Evolutionary conservation across 2,797 vertebrate species (phyloP).

Genomic region (Intellagama lesueurii): DNA sequence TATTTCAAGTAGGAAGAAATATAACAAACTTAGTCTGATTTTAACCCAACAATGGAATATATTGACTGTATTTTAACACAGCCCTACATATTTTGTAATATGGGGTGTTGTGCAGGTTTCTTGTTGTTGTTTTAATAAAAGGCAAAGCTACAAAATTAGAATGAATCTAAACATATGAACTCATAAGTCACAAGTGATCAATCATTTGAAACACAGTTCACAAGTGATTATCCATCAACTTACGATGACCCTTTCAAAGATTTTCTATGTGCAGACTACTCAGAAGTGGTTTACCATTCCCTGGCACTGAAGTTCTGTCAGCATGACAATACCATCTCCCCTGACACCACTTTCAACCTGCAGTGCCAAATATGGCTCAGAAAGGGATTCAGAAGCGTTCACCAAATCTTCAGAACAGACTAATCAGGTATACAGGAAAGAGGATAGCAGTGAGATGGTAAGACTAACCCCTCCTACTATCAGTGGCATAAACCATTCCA

Average conservation of each 20-base stretch:
- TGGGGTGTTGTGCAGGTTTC: neutral
- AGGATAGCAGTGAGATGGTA: neutral
- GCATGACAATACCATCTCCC: neutral
- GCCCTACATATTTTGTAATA: neutral
- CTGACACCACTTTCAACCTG: neutral
- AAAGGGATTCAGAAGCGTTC: neutral
- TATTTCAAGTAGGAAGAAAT: too few species aligned
- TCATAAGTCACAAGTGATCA: neutral
- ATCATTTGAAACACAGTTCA: neutral
- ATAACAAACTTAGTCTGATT: too few species aligned
- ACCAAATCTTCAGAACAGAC: neutral
- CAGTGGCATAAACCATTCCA: neutral
- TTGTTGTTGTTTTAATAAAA: neutral
- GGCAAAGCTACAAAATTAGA: neutral
- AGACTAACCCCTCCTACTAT: neutral
- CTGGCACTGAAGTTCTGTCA: neutral
- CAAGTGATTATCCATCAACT: too few species aligned
- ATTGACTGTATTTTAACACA: too few species aligned
- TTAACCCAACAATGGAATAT: too few species aligned
- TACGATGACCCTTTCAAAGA: too few species aligned
- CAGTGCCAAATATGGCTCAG: neutral
- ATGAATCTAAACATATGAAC: neutral
- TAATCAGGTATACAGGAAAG: neutral
- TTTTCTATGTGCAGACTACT: too few species aligned
- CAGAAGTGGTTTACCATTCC: too few species aligned